Evolutionary conservation across 2,888 invertebrate species (phyloP).

Genomic region (Invenusta paracnida): DNA sequence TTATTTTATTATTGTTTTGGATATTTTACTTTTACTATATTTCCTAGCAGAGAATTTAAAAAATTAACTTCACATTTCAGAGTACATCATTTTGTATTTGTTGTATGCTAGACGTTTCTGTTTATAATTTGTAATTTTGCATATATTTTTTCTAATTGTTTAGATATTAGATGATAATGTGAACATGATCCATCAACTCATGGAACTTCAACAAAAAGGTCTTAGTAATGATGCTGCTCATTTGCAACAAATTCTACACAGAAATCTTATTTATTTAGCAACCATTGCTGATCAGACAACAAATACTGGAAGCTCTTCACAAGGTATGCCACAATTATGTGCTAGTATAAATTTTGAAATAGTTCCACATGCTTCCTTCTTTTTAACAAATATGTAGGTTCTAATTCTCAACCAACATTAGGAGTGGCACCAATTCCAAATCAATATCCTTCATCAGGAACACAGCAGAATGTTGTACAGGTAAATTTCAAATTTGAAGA

Average conservation of each 20-base stretch:
- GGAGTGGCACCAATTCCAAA: slow-evolving; percentile 3
- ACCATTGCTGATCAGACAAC: slow-evolving; percentile 44
- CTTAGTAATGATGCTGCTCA: slow-evolving; percentile 40
- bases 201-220: slow-evolving; percentile 37
- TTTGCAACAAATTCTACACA: slow-evolving; percentile 38
- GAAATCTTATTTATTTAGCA: slow-evolving; percentile 43
- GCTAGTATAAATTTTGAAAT: neutral
- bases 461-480: neutral
- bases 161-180: slow-evolving; percentile 44
- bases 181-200: slow-evolving; percentile 35
- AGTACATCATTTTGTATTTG: no score
- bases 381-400: neutral
- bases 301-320: neutral
- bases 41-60: no score
- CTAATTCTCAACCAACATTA: neutral
- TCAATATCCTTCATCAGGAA: neutral
- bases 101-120: no score
- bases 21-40: no score
- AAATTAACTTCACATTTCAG: no score
- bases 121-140: neutral
- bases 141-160: neutral
- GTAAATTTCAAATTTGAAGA: neutral
- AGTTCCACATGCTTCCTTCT: no score
- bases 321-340: neutral
- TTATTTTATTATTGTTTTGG: no score